A percentile compares a stretch with the other conserved stretches of the same genome.
phyloP scores from a whole-genome alignment of 2,888 invertebrate species.

The Eristalis arbustorum region DNA sequence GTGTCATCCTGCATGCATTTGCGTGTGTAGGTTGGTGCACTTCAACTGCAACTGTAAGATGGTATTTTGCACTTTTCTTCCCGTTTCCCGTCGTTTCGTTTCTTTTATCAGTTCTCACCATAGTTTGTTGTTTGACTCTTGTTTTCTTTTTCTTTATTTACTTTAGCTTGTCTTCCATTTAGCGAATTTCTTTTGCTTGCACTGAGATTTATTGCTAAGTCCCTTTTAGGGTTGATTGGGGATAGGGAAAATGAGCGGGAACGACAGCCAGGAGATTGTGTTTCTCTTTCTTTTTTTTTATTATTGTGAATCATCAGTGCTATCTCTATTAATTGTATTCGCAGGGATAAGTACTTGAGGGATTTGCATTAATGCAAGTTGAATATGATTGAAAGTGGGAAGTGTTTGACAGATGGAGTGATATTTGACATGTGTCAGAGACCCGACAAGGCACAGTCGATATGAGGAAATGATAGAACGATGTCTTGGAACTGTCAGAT shows the following conservation, averaged over 20 bases:
- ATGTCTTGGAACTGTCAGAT: neutral
- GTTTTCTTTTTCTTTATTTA: conserved; percentile 25
- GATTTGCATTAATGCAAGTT: conserved; percentile 28
- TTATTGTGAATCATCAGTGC: conserved; percentile 27
- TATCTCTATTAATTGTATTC: conserved; percentile 54
- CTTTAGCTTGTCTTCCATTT: conserved; percentile 35
- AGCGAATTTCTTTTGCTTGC: conserved; percentile 57
- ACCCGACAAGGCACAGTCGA: conserved; percentile 15
- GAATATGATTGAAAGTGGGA: conserved; percentile 39
- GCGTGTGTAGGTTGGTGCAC: conserved; percentile 46
- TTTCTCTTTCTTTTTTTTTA: conserved; percentile 12
- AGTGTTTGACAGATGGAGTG: conserved; percentile 56
- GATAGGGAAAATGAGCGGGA: neutral
- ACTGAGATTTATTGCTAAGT: conserved; percentile 57
- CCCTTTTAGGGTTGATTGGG: conserved; percentile 22
- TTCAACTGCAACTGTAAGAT: conserved; percentile 48
- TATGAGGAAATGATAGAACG: neutral
- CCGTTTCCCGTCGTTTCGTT: conserved; percentile 35
- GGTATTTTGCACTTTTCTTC: conserved; percentile 59
- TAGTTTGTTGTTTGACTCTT: conserved; percentile 50
- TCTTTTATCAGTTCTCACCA: conserved; percentile 24
- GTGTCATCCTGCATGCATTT: conserved; percentile 61
- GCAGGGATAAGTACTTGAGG: conserved; percentile 43
- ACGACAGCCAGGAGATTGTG: neutral
- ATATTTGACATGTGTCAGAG: conserved; percentile 63